These are phyloP conservation scores for Cosmorhoe ocellata DNA, from an alignment of 2,888 invertebrate genomes.

Conservation along the genomic window DNA sequence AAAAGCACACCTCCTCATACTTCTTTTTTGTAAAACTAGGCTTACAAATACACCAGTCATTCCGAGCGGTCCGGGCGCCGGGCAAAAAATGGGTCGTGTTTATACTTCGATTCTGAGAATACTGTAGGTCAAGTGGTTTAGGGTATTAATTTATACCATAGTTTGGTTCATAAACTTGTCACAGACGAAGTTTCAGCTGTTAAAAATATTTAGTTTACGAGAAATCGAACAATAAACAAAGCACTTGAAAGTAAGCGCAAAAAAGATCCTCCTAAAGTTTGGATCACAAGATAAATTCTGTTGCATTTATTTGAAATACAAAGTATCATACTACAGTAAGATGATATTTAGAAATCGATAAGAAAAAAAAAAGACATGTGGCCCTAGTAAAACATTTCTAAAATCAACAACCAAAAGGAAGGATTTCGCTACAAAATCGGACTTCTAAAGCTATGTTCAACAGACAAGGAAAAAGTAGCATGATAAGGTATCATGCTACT, in stretches of 20 bases:
- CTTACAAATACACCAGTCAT: slow-evolving; percentile 10
- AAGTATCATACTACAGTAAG: slow-evolving; percentile 8
- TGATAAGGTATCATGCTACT: too few species aligned
- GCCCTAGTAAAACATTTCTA: slow-evolving; percentile 14
- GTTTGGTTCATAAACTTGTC: slow-evolving; percentile 14
- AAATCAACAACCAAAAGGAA: slow-evolving; percentile 13
- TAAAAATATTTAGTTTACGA: slow-evolving; percentile 9
- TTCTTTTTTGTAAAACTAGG: slow-evolving; percentile 6
- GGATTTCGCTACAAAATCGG: slow-evolving; percentile 7
- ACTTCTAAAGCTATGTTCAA: slow-evolving; percentile 8
- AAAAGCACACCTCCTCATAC: slow-evolving; percentile 12
- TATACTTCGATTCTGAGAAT: too few species aligned
- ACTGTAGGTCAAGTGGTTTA: slow-evolving; percentile 14
- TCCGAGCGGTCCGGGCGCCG: slow-evolving; percentile 10
- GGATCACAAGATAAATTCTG: slow-evolving; percentile 15
- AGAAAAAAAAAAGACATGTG: slow-evolving; percentile 9
- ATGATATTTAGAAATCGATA: slow-evolving; percentile 13
- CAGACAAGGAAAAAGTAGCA: slow-evolving; percentile 9
- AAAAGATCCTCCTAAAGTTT: slow-evolving; percentile 12
- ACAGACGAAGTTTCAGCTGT: slow-evolving; percentile 14
- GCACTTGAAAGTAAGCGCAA: slow-evolving; percentile 11
- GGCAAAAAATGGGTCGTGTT: slow-evolving; percentile 6
- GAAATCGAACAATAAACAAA: slow-evolving; percentile 16
- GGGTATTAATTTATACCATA: slow-evolving; percentile 6
- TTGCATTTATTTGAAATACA: slow-evolving; percentile 14